These are phyloP conservation scores for Lepidotrigona ventralis DNA, from an alignment of 1,140 invertebrate species.

Conservation along the genomic window DNA sequence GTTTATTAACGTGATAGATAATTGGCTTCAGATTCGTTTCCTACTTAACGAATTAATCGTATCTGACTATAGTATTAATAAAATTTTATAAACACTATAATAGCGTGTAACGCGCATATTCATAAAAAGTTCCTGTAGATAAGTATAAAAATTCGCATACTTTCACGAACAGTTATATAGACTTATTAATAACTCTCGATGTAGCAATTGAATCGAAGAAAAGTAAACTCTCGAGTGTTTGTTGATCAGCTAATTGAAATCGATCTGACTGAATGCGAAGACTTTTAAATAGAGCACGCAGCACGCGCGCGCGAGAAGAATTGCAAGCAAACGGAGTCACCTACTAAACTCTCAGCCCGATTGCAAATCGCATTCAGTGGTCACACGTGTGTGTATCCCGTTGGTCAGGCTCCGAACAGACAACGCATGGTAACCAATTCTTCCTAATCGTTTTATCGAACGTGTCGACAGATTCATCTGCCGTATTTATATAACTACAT, in stretches of 20 bases:
- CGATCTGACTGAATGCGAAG: not conserved
- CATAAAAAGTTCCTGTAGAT: too few species aligned
- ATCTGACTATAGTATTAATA: too few species aligned
- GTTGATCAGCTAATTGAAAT: slow-evolving; percentile 9
- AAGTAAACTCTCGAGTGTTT: not conserved
- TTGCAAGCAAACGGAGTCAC: slow-evolving; percentile 58
- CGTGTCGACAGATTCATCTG: not conserved
- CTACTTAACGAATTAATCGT: too few species aligned
- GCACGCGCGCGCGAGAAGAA: slow-evolving; percentile 15
- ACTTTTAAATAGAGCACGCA: slow-evolving; percentile 36
- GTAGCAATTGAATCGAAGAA: not conserved
- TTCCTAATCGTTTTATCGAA: not conserved
- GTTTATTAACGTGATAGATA: too few species aligned
- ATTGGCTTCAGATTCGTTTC: too few species aligned
- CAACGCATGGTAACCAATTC: not conserved
- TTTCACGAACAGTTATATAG: too few species aligned
- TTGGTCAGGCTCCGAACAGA: not conserved
- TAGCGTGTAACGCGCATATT: too few species aligned
- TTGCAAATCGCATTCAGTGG: slow-evolving; percentile 53
- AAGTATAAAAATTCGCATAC: too few species aligned
- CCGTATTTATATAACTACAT: not conserved
- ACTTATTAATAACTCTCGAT: not conserved
- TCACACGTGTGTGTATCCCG: slow-evolving; percentile 5
- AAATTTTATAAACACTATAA: too few species aligned
- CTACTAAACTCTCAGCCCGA: slow-evolving; percentile 63